A percentile compares a stretch with the other conserved stretches of the same genome.
Evolutionary conservation across 1,140 invertebrate genomes (phyloP).

Genomic region (Trichonephila inaurata): DNA sequence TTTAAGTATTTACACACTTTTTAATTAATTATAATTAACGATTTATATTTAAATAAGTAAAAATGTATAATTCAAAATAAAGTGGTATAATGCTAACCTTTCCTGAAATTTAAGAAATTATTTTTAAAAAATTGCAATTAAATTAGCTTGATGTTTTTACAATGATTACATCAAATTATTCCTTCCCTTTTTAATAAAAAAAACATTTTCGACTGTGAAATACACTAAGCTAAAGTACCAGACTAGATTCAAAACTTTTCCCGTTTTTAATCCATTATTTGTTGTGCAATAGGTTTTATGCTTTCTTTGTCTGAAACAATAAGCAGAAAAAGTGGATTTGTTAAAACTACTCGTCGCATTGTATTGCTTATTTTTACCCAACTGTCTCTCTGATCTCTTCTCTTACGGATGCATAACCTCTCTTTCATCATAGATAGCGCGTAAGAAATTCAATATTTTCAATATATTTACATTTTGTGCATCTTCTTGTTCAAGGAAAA

Average conservation of each 20-base stretch:
- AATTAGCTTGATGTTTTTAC: too few species aligned
- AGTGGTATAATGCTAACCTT: too few species aligned
- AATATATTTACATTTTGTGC: slow-evolving; percentile 70
- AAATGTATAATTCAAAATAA: too few species aligned
- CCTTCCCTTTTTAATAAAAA: not conserved
- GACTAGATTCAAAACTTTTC: not conserved
- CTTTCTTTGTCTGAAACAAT: not conserved
- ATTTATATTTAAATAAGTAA: too few species aligned
- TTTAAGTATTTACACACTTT: too few species aligned
- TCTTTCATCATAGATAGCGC: not conserved
- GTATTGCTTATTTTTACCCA: not conserved
- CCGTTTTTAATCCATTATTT: not conserved
- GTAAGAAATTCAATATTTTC: slow-evolving; percentile 57
- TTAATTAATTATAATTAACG: too few species aligned
- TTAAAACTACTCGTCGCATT: slow-evolving; percentile 17
- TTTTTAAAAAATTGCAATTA: too few species aligned
- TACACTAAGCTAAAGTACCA: not conserved
- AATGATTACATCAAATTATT: not conserved
- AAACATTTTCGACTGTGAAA: not conserved
- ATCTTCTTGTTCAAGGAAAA: slow-evolving; percentile 11
- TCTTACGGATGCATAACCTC: not conserved
- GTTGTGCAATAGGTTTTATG: not conserved
- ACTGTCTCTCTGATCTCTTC: not conserved
- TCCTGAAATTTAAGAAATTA: too few species aligned
- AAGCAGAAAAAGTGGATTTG: not conserved